Evolutionary conservation across 2,888 invertebrate genomes (phyloP).

Genomic region (Volucella inanis): DNA sequence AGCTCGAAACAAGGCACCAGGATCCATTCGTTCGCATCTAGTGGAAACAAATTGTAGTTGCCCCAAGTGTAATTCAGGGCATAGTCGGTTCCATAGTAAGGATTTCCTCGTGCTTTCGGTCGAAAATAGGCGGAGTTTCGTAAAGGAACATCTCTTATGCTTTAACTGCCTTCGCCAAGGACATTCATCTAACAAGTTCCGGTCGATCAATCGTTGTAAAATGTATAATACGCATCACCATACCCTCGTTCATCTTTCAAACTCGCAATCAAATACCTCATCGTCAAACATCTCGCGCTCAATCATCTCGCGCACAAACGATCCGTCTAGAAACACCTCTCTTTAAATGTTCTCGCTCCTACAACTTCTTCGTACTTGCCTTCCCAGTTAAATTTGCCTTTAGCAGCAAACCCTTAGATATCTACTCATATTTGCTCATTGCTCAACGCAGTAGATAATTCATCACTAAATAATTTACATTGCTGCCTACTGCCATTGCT

Average conservation of each 20-base stretch:
- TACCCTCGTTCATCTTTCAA: slow-evolving; percentile 6
- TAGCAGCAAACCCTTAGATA: too few relatives aligned
- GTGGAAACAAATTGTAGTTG: too few relatives aligned
- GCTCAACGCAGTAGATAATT: neutral
- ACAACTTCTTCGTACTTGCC: neutral
- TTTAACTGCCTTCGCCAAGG: too few relatives aligned
- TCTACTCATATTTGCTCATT: neutral
- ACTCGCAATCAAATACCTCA: neutral
- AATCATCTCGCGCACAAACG: neutral
- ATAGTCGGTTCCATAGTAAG: too few relatives aligned
- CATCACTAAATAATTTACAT: neutral
- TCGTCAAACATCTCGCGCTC: neutral
- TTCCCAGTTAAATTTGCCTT: too few relatives aligned
- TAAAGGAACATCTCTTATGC: too few relatives aligned
- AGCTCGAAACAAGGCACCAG: slow-evolving; percentile 1
- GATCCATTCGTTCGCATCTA: slow-evolving; percentile 36
- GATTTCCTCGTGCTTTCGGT: too few relatives aligned
- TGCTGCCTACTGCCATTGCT: neutral
- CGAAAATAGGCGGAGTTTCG: too few relatives aligned
- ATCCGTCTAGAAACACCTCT: too few relatives aligned
- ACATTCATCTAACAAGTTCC: too few relatives aligned
- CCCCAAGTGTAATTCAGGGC: too few relatives aligned
- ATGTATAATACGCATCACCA: slow-evolving; percentile 25
- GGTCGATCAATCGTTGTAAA: too few relatives aligned
- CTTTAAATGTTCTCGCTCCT: neutral